A percentile compares a stretch with the other conserved stretches of the same genome.
phyloP scores from a whole-genome alignment of 1,140 invertebrate species.

The Drosophila teissieri region DNA sequence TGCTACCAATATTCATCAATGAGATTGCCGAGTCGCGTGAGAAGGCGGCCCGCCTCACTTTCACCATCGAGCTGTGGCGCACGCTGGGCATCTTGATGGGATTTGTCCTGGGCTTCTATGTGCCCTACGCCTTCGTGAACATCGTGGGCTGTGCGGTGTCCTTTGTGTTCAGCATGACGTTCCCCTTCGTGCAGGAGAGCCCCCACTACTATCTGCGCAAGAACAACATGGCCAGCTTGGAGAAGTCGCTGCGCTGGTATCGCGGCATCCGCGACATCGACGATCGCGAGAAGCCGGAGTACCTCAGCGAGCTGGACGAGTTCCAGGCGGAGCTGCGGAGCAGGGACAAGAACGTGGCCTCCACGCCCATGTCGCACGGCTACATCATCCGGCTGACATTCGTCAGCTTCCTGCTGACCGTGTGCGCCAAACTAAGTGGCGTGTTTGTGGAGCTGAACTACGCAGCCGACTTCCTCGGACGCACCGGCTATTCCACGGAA shows the following conservation, averaged over 20 bases:
- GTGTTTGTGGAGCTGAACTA: slow-evolving; percentile 69
- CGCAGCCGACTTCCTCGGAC: slow-evolving; percentile 59
- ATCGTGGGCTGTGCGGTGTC: slow-evolving; percentile 85
- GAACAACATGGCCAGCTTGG: slow-evolving; percentile 85
- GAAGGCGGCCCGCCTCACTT: slow-evolving; percentile 56
- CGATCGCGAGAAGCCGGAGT: slow-evolving; percentile 68
- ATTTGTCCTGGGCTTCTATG: slow-evolving; percentile 55
- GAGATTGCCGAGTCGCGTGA: slow-evolving; percentile 84
- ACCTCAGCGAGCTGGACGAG: slow-evolving; percentile 57
- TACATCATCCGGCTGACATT: slow-evolving; percentile 62
- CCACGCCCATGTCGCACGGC: slow-evolving; percentile 34
- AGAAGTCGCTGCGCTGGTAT: slow-evolving; percentile 85
- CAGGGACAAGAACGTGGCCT: slow-evolving; percentile 25
- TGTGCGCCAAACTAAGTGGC: slow-evolving; percentile 71
- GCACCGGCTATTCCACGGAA: slow-evolving; percentile 55
- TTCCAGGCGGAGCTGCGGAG: slow-evolving; percentile 56
- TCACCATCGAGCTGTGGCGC: slow-evolving; percentile 73
- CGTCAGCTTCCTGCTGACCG: slow-evolving; percentile 59
- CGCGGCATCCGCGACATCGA: slow-evolving; percentile 79
- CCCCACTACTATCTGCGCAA: slow-evolving; percentile 87
- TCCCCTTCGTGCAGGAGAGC: slow-evolving; percentile 87
- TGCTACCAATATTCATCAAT: slow-evolving; percentile 85
- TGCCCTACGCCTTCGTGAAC: slow-evolving; percentile 53
- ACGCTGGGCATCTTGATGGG: slow-evolving; percentile 68
- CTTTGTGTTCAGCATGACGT: slow-evolving; percentile 85